These are phyloP conservation scores for Tetragonula carbonaria DNA, from an alignment of 2,888 invertebrate genomes.

Conservation along the genomic window DNA sequence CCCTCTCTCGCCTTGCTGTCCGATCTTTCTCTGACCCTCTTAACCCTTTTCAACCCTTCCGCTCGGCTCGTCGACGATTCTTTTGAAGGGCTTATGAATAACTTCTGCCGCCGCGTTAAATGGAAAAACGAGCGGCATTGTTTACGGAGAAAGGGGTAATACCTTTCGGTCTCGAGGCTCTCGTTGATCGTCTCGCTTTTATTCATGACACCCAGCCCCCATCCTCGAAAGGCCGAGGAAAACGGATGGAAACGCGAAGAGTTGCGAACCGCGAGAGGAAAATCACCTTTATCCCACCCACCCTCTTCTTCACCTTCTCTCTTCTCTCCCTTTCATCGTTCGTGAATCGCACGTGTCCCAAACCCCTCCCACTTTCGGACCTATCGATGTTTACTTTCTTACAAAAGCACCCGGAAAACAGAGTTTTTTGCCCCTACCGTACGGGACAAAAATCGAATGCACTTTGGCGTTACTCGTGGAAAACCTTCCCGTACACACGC, in stretches of 20 bases:
- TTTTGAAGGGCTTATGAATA: conserved; percentile 65
- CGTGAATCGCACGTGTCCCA: neutral
- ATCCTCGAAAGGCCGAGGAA: conserved; percentile 7
- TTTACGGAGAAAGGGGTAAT: conserved; percentile 55
- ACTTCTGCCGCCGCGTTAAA: conserved; percentile 58
- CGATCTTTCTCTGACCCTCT: conserved; percentile 69
- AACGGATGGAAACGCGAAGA: conserved; percentile 27
- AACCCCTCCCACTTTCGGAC: neutral
- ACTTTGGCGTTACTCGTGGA: conserved; percentile 6
- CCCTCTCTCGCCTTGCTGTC: conserved; percentile 34
- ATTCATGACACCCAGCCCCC: conserved; percentile 38
- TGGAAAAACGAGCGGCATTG: conserved; percentile 58
- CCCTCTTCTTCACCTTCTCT: too few relatives aligned
- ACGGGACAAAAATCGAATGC: conserved; percentile 16
- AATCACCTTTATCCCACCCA: neutral
- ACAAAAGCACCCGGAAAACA: conserved; percentile 21
- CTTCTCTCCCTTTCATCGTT: too few relatives aligned
- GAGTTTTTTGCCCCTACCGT: conserved; percentile 11
- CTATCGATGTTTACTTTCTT: conserved; percentile 34
- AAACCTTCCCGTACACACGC: conserved; percentile 1
- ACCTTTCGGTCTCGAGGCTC: conserved; percentile 44
- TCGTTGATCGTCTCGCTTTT: conserved; percentile 56
- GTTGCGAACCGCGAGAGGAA: conserved; percentile 32
- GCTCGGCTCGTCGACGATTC: conserved; percentile 55
- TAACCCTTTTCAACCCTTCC: conserved; percentile 67